Evolutionary conservation across 2,797 vertebrate genomes (phyloP).

Genomic region (Peromyscus nudipes): DNA sequence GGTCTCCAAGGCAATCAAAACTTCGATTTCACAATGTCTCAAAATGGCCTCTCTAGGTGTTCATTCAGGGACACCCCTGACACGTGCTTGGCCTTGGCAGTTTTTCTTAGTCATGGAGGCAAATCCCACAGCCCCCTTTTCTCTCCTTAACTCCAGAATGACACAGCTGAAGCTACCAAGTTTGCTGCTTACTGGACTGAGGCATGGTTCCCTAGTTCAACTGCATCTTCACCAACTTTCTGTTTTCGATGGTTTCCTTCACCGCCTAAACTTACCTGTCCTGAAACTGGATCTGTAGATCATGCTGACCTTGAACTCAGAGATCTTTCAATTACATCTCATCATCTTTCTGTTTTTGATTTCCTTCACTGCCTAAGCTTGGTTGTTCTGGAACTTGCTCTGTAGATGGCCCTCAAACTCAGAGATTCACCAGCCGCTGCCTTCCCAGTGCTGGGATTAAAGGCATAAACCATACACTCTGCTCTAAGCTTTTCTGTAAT

Average conservation of each 20-base stretch:
- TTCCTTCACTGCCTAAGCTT: neutral
- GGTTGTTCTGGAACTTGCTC: neutral
- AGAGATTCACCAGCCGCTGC: neutral
- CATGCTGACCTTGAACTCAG: neutral
- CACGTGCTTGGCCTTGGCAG: neutral
- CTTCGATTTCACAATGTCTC: neutral
- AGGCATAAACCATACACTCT: neutral
- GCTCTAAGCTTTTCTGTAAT: neutral
- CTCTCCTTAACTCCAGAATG: neutral
- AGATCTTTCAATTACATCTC: neutral
- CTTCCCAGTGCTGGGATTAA: neutral
- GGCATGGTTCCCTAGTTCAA: neutral
- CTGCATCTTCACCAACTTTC: neutral
- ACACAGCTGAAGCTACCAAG: neutral
- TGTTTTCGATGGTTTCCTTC: neutral
- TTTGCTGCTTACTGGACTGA: neutral
- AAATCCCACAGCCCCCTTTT: neutral
- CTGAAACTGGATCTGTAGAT: neutral
- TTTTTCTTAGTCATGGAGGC: neutral
- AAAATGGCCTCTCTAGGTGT: neutral
- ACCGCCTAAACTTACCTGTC: neutral
- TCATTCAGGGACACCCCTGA: too few species aligned
- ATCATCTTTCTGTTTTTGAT: neutral
- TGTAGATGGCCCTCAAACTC: neutral
- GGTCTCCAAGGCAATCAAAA: neutral